A percentile compares a stretch with the other conserved stretches of the same genome.
These are phyloP conservation scores for Apaloderma vittatum DNA, from an alignment of 2,113 vertebrate species.

Conservation along the genomic window DNA sequence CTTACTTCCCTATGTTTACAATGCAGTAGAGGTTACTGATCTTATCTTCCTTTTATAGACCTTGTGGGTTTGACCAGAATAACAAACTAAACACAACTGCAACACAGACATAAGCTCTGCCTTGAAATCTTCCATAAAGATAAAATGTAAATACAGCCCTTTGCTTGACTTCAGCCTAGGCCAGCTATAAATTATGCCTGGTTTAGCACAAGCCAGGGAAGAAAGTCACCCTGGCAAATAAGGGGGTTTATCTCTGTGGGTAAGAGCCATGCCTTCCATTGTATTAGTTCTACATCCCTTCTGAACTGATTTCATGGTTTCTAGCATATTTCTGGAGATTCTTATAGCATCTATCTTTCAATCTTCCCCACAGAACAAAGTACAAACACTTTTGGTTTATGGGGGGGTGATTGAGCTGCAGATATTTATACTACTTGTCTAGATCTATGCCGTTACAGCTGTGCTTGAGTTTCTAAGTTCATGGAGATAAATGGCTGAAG, in stretches of 20 bases:
- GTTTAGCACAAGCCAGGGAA: not conserved
- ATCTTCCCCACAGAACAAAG: not conserved
- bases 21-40: not conserved
- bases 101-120: not conserved
- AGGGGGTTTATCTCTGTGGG: not conserved
- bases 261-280: accelerated
- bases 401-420: not conserved
- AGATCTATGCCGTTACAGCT: not conserved
- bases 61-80: not conserved
- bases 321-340: not conserved
- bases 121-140: not conserved
- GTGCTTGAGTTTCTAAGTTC: not conserved
- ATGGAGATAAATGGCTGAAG: not conserved
- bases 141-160: not conserved
- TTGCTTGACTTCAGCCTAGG: not conserved
- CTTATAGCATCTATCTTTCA: not conserved
- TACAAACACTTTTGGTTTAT: not conserved
- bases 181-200: not conserved
- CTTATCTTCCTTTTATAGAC: not conserved
- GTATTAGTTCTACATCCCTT: not conserved
- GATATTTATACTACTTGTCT: not conserved
- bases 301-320: not conserved
- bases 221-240: not conserved
- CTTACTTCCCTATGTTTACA: not conserved
- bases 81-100: not conserved